A percentile compares a stretch with the other conserved stretches of the same genome.
phyloP scores from a whole-genome alignment of 2,888 invertebrate species.

The Netelia melanura region DNA sequence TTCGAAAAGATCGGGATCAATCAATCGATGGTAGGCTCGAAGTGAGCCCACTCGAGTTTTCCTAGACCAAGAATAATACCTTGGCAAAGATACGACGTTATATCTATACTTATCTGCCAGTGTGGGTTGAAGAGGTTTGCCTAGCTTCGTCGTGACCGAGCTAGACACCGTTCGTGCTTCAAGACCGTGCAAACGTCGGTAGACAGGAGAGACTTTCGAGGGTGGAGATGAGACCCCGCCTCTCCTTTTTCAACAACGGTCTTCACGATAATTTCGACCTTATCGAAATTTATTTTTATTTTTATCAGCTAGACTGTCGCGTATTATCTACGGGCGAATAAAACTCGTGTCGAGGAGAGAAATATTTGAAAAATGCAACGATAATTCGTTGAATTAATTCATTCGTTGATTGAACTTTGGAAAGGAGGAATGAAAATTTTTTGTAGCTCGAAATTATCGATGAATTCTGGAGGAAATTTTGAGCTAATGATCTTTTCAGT shows the following conservation, averaged over 20 bases:
- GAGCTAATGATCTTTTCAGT: not conserved
- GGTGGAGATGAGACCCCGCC: slow-evolving; percentile 54
- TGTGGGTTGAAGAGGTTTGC: slow-evolving; percentile 72
- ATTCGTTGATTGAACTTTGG: too few relatives aligned
- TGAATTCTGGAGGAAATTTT: not conserved
- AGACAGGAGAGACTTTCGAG: slow-evolving; percentile 40
- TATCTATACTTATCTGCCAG: not conserved
- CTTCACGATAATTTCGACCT: slow-evolving; percentile 25
- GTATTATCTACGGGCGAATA: too few relatives aligned
- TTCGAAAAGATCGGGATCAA: slow-evolving; percentile 76
- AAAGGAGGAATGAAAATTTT: too few relatives aligned
- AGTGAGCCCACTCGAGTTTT: slow-evolving; percentile 81
- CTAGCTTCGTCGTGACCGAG: slow-evolving; percentile 57
- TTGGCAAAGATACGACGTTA: slow-evolving; percentile 68
- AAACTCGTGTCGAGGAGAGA: too few relatives aligned
- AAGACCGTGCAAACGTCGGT: slow-evolving; percentile 32
- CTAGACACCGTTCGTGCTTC: slow-evolving; percentile 50
- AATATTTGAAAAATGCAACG: too few relatives aligned
- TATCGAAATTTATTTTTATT: not conserved
- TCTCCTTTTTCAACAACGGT: slow-evolving; percentile 27
- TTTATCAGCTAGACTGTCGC: too few relatives aligned
- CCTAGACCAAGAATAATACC: slow-evolving; percentile 81
- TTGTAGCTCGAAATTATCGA: not conserved
- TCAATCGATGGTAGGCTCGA: slow-evolving; percentile 77
- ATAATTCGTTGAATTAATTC: too few relatives aligned